These are phyloP conservation scores for Brachymystax lenok DNA, from an alignment of 2,797 vertebrate species.

Conservation along the genomic window DNA sequence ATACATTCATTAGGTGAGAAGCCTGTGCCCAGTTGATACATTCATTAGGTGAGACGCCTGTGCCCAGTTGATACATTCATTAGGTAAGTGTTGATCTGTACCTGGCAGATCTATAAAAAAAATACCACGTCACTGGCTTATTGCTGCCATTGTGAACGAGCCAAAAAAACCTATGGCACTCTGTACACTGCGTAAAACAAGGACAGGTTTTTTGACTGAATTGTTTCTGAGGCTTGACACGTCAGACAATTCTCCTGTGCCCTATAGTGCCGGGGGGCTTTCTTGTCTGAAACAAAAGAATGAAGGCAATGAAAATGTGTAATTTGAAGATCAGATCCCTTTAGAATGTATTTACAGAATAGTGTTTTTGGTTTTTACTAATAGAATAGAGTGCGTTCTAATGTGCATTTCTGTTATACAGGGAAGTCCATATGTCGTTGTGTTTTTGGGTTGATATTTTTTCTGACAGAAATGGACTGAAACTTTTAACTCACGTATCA, in stretches of 20 bases:
- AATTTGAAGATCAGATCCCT: not conserved
- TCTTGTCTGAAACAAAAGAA: not conserved
- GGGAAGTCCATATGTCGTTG: not conserved
- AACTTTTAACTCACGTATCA: slow-evolving; percentile 3
- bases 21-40: too few species aligned
- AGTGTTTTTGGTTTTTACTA: not conserved
- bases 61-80: too few species aligned
- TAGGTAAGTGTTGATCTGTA: too few species aligned
- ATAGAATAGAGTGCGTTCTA: not conserved
- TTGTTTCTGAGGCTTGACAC: not conserved
- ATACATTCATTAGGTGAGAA: not conserved
- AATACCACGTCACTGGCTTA: too few species aligned
- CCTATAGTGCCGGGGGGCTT: not conserved
- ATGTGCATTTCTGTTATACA: not conserved
- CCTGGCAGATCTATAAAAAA: too few species aligned
- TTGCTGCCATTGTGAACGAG: not conserved
- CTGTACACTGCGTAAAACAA: not conserved
- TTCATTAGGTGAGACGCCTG: too few species aligned
- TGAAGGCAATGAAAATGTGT: not conserved
- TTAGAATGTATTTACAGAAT: not conserved
- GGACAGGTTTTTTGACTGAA: not conserved
- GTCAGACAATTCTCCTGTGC: not conserved
- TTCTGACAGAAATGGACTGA: not conserved
- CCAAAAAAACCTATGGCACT: not conserved
- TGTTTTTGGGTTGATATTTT: not conserved